Conservation (phyloP, 1,140 invertebrate genomes). For the Drosophila biarmipes region DNA sequence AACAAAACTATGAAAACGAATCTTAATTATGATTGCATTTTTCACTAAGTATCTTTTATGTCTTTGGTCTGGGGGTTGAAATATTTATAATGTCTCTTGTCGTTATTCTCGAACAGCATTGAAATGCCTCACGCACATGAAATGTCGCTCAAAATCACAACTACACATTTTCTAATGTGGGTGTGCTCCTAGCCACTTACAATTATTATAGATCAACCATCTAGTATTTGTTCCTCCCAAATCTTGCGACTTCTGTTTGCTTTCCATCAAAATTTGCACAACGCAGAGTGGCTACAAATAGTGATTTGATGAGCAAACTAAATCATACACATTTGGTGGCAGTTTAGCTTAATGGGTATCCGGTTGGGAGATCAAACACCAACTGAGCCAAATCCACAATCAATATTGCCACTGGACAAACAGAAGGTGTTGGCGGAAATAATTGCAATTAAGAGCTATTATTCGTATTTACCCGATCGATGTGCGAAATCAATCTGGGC, state of each 20-base stretch:
- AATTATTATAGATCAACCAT: slow-evolving; percentile 24
- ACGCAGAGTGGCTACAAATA: slow-evolving; percentile 55
- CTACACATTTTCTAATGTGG: slow-evolving; percentile 6
- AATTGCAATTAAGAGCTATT: slow-evolving; percentile 61
- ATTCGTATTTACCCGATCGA: slow-evolving; percentile 50
- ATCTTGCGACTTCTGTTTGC: slow-evolving; percentile 19
- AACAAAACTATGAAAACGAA: not conserved
- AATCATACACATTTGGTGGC: slow-evolving; percentile 46
- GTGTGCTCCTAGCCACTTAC: slow-evolving; percentile 2
- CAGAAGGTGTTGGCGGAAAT: slow-evolving; percentile 40
- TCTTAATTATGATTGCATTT: slow-evolving; percentile 19
- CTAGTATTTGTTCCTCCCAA: slow-evolving; percentile 32
- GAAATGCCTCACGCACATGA: slow-evolving; percentile 28
- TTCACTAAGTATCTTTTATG: slow-evolving; percentile 1
- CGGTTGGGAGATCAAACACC: slow-evolving; percentile 50
- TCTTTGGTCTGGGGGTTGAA: slow-evolving; percentile 9
- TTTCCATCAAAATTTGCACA: slow-evolving; percentile 39
- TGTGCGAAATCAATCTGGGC: slow-evolving; percentile 40
- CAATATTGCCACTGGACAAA: slow-evolving; percentile 57
- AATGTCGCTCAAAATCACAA: slow-evolving; percentile 5
- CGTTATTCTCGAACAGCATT: slow-evolving; percentile 27
- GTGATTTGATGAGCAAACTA: slow-evolving; percentile 50
- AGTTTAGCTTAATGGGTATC: slow-evolving; percentile 45
- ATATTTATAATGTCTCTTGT: slow-evolving; percentile 17
- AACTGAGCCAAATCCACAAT: slow-evolving; percentile 20